phyloP scores from a whole-genome alignment of 2,888 invertebrate genomes.

The Oscheius sp. region DNA sequence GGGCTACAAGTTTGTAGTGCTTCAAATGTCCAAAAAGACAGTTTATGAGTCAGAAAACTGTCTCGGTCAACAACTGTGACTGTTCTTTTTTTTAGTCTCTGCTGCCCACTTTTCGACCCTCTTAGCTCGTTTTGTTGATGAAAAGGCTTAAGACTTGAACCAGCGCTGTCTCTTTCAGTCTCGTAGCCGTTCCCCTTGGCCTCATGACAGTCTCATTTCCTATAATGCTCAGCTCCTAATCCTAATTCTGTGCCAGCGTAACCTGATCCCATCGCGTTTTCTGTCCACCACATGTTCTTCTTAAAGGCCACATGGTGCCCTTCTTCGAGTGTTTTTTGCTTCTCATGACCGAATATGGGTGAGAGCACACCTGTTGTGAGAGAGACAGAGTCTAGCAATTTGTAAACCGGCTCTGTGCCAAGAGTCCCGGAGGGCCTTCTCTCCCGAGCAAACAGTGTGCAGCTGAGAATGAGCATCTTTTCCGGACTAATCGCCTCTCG shows the following conservation, averaged over 20 bases:
- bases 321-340: constrained; percentile 18
- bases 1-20: too few relatives aligned
- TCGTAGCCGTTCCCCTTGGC: neutral
- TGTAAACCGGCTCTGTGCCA: constrained; percentile 2
- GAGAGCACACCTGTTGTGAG: neutral
- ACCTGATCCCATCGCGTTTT: constrained; percentile 33
- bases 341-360: neutral
- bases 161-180: neutral
- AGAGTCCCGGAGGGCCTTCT: neutral
- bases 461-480: constrained; percentile 3
- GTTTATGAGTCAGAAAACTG: too few relatives aligned
- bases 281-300: constrained; percentile 35
- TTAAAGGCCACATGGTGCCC: constrained; percentile 30
- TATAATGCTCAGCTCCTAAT: constrained; percentile 24
- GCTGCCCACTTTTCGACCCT: too few relatives aligned
- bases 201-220: constrained; percentile 39
- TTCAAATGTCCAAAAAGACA: too few relatives aligned
- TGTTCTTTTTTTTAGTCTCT: too few relatives aligned
- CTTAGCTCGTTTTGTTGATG: too few relatives aligned
- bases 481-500: neutral
- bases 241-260: constrained; percentile 14
- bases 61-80: too few relatives aligned
- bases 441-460: neutral
- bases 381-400: neutral
- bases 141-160: constrained; percentile 27